phyloP scores from a whole-genome alignment of 2,888 invertebrate genomes.

The Mesorhabditis belari region DNA sequence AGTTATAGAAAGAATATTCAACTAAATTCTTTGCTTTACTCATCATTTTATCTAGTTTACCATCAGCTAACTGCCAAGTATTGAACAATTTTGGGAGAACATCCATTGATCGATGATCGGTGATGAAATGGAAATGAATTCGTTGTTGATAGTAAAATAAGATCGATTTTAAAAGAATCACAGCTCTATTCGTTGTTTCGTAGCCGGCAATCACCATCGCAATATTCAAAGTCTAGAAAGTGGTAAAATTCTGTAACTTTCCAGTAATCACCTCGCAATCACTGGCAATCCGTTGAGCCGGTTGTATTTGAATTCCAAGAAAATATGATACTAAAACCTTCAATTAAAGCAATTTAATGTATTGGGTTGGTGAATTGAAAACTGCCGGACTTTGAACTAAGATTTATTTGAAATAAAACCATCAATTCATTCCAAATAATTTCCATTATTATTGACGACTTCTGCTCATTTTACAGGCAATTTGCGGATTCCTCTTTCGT shows the following conservation, averaged over 20 bases:
- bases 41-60: slow-evolving; percentile 5
- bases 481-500: too few species aligned
- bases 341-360: not conserved
- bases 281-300: not conserved
- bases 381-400: too few species aligned
- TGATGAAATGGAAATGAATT: not conserved
- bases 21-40: slow-evolving; percentile 2
- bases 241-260: not conserved
- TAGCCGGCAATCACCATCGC: not conserved
- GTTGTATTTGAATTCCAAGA: not conserved
- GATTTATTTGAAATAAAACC: too few species aligned
- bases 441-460: too few species aligned
- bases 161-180: not conserved
- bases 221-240: not conserved
- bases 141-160: not conserved
- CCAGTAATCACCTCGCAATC: not conserved
- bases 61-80: slow-evolving; percentile 16
- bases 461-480: too few species aligned
- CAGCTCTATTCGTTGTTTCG: not conserved
- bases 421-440: too few species aligned
- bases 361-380: too few species aligned
- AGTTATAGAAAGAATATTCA: slow-evolving; percentile 11
- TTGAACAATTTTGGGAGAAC: slow-evolving; percentile 5
- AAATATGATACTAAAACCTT: not conserved
- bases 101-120: not conserved